These are phyloP conservation scores for Escarpia spicata DNA, from an alignment of 2,888 invertebrate genomes.

Conservation along the genomic window DNA sequence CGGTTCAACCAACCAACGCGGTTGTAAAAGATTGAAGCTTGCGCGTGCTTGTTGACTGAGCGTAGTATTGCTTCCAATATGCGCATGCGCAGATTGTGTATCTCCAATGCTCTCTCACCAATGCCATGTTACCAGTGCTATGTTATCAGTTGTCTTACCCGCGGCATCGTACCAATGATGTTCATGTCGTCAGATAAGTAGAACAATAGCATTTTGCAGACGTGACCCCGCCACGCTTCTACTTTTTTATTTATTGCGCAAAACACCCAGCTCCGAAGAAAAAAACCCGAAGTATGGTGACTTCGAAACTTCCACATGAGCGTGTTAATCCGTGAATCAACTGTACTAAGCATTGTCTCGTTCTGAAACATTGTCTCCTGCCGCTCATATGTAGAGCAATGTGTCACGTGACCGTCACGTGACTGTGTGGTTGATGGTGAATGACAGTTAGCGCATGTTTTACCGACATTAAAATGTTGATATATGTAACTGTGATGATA, in stretches of 20 bases:
- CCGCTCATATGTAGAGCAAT: neutral
- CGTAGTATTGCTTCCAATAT: neutral
- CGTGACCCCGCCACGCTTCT: neutral
- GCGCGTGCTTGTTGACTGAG: neutral
- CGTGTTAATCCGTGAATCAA: neutral
- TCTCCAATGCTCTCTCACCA: neutral
- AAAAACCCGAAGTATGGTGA: neutral
- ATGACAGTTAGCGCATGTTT: conserved; percentile 16
- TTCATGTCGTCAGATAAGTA: too few species aligned
- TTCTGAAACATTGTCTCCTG: neutral
- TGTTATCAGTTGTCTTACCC: neutral
- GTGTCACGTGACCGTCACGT: neutral
- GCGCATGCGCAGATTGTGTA: neutral
- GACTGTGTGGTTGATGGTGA: conserved; percentile 4
- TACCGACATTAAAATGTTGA: conserved; percentile 11
- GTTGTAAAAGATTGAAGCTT: neutral
- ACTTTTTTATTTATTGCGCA: neutral
- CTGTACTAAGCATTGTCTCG: neutral
- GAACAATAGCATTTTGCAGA: too few species aligned
- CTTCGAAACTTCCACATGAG: neutral
- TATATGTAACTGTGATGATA: conserved; percentile 1
- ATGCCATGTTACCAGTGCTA: neutral
- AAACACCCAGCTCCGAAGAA: too few species aligned
- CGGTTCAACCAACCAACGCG: neutral
- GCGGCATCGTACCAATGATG: neutral